phyloP scores from a whole-genome alignment of 2,888 invertebrate genomes.

The Chymomyza procnemis region DNA sequence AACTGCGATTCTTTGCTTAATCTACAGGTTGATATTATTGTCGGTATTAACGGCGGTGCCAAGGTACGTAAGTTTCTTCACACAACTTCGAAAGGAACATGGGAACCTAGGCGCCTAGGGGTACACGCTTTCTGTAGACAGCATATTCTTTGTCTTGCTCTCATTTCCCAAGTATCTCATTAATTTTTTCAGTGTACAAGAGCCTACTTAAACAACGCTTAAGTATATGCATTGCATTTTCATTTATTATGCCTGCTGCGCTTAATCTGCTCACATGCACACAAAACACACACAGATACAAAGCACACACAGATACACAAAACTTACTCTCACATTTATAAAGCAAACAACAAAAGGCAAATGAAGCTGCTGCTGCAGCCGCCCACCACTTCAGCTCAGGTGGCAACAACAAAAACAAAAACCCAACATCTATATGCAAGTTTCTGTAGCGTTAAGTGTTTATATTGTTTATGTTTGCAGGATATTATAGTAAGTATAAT shows the following conservation, averaged over 20 bases:
- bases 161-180: too few species aligned
- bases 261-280: constrained; percentile 48
- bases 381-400: constrained; percentile 4
- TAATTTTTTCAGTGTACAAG: too few species aligned
- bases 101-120: too few species aligned
- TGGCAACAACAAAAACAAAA: constrained; percentile 10
- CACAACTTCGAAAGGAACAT: too few species aligned
- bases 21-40: too few species aligned
- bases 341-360: constrained; percentile 21
- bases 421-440: constrained; percentile 7
- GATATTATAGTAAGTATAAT: background rate
- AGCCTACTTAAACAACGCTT: constrained; percentile 45
- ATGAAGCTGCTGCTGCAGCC: background rate
- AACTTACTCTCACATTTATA: background rate
- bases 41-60: too few species aligned
- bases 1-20: too few species aligned
- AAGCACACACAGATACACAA: constrained; percentile 6
- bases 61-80: too few species aligned
- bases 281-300: constrained; percentile 30
- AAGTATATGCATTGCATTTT: constrained; percentile 49
- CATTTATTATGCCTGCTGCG: constrained; percentile 53
- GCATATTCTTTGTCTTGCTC: too few species aligned
- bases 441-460: background rate
- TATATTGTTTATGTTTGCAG: background rate
- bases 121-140: too few species aligned